Conservation (phyloP, 1,140 invertebrate species). For the Reticulitermes speratus region DNA sequence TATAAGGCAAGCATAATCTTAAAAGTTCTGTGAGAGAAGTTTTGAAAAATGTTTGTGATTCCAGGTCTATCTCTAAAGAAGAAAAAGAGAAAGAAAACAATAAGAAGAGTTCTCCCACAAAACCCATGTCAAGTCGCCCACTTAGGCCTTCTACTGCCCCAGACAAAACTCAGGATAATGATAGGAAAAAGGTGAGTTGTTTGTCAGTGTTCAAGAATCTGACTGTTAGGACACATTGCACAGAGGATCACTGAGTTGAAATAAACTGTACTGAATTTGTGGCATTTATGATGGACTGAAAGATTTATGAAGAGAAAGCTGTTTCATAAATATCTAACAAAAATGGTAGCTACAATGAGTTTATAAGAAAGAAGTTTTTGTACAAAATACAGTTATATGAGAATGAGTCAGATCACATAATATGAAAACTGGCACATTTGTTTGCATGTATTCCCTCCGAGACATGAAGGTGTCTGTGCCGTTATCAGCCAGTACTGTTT, state of each 20-base stretch:
- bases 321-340: background rate
- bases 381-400: too few relatives aligned
- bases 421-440: too few relatives aligned
- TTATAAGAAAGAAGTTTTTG: too few relatives aligned
- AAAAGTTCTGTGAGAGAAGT: background rate
- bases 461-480: too few relatives aligned
- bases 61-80: slow-evolving; percentile 77
- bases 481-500: too few relatives aligned
- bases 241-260: background rate
- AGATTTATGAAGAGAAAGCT: background rate
- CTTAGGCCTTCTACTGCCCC: background rate
- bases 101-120: slow-evolving; percentile 70
- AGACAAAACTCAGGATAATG: slow-evolving; percentile 24
- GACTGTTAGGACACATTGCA: background rate
- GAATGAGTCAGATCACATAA: too few relatives aligned
- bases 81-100: slow-evolving; percentile 85
- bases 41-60: slow-evolving; percentile 14
- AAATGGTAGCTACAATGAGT: too few relatives aligned
- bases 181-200: slow-evolving; percentile 31
- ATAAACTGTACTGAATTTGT: background rate
- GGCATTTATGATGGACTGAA: background rate
- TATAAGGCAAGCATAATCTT: too few relatives aligned
- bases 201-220: background rate
- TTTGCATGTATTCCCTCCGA: too few relatives aligned
- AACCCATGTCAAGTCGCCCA: slow-evolving; percentile 43